Base-by-base conservation (phyloP, 2,113 vertebrate genomes). In the Elgaria multicarinata region DNA sequence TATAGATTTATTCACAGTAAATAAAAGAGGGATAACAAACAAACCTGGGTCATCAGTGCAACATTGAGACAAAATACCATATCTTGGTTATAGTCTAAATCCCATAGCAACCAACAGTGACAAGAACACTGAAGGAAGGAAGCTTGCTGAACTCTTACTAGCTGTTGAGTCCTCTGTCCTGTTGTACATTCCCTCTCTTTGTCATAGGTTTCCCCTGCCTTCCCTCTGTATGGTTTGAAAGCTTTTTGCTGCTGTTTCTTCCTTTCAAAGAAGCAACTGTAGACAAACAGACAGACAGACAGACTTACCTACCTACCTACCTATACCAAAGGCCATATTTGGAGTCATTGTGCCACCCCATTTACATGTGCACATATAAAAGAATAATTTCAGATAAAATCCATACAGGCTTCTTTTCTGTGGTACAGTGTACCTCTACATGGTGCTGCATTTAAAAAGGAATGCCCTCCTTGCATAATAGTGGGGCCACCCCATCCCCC, bases 11-110 rank as follows among this genome's bases (percentile, higher is more conserved):
- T 12, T 6, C 16, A 2, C 26, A 53, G 87, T 14, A 90, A 90
- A 91, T 81, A 83, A 83, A 36, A 86, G 62, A 39, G 44, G 88
- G 75, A 42, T 39, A 36, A 18, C 18, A n/a, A 77, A 66, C 79
- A 64, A 92, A 85, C 0, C 0, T 44, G 2, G 89, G 55, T 22
- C 28, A 44, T 8, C 84, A 71, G 76, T 58, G 58, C 0, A 0
- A 39, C 0, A 0, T 2, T 53, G 39, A 18, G 74, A 90, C 42
- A 24, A 72, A 88, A 58, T 22, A 67, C 67, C 71, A 33, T 24
- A 42, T 50, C 0, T 0, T 0, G 5, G 26, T 14, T 0, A 0
- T 36, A 44, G 31, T 58, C 16, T 72, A 58, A 88, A 88, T 89
- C 55, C 79, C 55, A 46, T 62, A 28, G 0, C n/a, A 83, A 66